A percentile compares a stretch with the other conserved stretches of the same genome.
phyloP scores from a whole-genome alignment of 2,113 vertebrate species.

The Trichomycterus rosablanca region DNA sequence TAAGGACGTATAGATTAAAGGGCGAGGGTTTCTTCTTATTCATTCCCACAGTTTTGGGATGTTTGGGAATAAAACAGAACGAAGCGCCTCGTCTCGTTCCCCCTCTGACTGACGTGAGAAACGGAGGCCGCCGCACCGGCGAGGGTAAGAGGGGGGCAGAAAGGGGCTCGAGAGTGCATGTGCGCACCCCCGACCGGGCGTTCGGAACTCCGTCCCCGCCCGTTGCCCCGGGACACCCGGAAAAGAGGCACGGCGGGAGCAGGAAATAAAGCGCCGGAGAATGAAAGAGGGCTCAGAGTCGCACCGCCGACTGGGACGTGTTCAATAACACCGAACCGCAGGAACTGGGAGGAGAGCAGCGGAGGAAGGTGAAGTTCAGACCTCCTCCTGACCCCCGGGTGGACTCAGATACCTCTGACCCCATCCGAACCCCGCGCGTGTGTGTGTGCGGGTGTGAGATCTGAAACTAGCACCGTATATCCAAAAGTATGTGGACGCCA shows the following conservation, averaged over 20 bases:
- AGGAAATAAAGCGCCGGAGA: slow-evolving; percentile 20
- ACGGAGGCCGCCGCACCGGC: neutral
- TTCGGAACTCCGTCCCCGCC: slow-evolving; percentile 11
- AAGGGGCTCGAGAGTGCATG: neutral
- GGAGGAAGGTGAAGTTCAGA: neutral
- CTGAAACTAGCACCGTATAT: too few relatives aligned
- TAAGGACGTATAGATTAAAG: too few relatives aligned
- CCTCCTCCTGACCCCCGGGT: neutral
- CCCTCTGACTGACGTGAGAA: neutral
- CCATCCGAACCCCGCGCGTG: too few relatives aligned
- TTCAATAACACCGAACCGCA: slow-evolving; percentile 2
- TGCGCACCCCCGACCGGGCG: too few relatives aligned
- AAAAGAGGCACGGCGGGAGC: slow-evolving; percentile 30
- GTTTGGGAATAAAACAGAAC: too few relatives aligned
- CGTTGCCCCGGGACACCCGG: slow-evolving; percentile 17
- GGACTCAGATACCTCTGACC: too few relatives aligned
- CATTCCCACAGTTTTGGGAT: too few relatives aligned
- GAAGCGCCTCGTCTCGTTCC: too few relatives aligned
- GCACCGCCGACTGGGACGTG: slow-evolving; percentile 3
- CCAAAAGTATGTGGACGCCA: too few relatives aligned
- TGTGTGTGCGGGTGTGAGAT: too few relatives aligned
- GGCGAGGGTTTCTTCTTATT: too few relatives aligned
- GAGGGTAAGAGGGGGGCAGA: slow-evolving; percentile 13
- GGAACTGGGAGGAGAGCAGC: slow-evolving; percentile 7
- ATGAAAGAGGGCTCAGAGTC: slow-evolving; percentile 9